These are phyloP conservation scores for Argyrosomus regius DNA, from an alignment of 2,797 vertebrate species.

Conservation along the genomic window DNA sequence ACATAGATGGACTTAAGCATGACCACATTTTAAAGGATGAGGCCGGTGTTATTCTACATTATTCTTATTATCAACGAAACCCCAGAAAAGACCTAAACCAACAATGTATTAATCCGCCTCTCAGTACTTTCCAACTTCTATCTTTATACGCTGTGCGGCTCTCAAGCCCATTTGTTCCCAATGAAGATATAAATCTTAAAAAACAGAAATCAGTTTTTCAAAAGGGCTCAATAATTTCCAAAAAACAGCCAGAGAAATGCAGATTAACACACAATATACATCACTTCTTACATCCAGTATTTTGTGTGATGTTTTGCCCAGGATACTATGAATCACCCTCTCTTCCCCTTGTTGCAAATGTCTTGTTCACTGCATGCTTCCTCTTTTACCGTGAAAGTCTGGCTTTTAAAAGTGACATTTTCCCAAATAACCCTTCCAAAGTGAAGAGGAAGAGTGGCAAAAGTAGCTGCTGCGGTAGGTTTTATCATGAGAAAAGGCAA, in stretches of 20 bases:
- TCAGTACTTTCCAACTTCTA: neutral
- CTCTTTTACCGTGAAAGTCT: neutral
- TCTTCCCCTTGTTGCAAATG: slow-evolving; percentile 9
- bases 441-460: neutral
- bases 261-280: neutral
- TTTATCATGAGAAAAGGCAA: neutral
- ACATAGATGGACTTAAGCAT: neutral
- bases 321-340: slow-evolving; percentile 38
- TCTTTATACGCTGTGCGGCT: neutral
- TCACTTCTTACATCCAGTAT: slow-evolving; percentile 6
- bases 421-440: neutral
- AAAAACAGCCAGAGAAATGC: neutral
- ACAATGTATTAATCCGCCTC: neutral
- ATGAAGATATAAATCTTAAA: neutral
- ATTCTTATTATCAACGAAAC: slow-evolving; percentile 3
- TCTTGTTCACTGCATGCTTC: slow-evolving; percentile 2
- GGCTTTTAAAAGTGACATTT: slow-evolving; percentile 32
- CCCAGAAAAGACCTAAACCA: slow-evolving; percentile 8
- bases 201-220: neutral
- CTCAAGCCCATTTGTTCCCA: neutral
- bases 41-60: neutral
- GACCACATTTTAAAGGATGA: slow-evolving; percentile 1
- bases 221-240: neutral
- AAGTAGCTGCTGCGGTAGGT: neutral
- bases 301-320: slow-evolving; percentile 10